Evolutionary conservation across 1,140 invertebrate species (phyloP), one percentile per base, ranked within the genome.

Genomic region (Intoshia linei): DNA sequence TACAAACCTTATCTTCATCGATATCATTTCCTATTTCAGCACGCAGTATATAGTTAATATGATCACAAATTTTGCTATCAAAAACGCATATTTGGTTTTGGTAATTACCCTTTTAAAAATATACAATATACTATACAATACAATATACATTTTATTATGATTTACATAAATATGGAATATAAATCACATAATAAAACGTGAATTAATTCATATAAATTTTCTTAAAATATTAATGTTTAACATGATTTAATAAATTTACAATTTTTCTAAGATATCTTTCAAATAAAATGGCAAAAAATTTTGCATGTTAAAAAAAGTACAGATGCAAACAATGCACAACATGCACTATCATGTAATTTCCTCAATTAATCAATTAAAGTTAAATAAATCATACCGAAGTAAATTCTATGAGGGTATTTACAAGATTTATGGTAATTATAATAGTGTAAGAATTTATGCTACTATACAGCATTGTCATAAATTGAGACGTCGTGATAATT

Each of bases 61-160:
- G 52, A 32, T 54, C 52, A 45, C 50, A 47, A 20, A 55, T 44
- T 42, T 55, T 54, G 38, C 52, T 51, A 37, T 55, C 51, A 44
- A 54, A 50, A 36, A 53, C 48, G 6, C 50, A 46, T 5, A 47
- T 44, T 30, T 50, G 50, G 37, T 55, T 55, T 15, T 41, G 37
- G 14, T 45, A 43, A 38, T 53, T 55, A 18, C 53, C 52, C 53
- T 55, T 43, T 7, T 45, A 45, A 41, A 14, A 36, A 18, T 13
- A 37, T 21, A 10, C 21, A 30, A 33, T 25, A 20, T 22, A 22
- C 4, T 10, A 2, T 10, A n/a, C 23, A 34, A 34, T 5, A 22
- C n/a, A n/a, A n/a, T n/a, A n/a, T n/a, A n/a, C n/a, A n/a, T n/a
- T n/a, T n/a, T n/a, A n/a, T n/a, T n/a, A n/a, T n/a, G n/a, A n/a